Conservation (phyloP, 2,888 invertebrate genomes). For the Phasia obesa region DNA sequence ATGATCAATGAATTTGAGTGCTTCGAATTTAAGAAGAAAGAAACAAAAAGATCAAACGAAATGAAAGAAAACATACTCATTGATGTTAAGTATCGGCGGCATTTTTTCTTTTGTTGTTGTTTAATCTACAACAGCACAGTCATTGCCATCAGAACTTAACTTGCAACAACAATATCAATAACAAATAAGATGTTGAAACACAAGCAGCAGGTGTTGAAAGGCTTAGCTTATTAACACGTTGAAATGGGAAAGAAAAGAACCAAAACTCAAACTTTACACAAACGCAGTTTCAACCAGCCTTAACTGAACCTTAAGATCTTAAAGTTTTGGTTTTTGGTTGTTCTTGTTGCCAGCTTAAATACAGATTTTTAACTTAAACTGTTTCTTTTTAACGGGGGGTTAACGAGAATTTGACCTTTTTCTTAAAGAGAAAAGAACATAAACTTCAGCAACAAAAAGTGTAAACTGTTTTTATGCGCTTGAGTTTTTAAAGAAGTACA, state of each 20-base stretch:
- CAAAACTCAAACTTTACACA: neutral
- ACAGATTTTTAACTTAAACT: conserved; percentile 45
- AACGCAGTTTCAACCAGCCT: neutral
- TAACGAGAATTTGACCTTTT: conserved; percentile 49
- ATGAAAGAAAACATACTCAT: neutral
- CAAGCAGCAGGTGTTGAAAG: conserved; percentile 59
- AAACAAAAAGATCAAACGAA: neutral
- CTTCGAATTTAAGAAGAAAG: neutral
- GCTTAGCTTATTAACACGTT: conserved; percentile 45
- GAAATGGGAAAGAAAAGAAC: neutral
- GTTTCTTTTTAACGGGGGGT: conserved; percentile 28
- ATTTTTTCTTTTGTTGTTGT: conserved; percentile 20
- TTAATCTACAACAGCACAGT: conserved; percentile 6
- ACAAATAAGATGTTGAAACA: neutral
- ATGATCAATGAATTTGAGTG: conserved; percentile 42
- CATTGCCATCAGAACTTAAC: conserved; percentile 20
- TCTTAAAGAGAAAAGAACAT: neutral
- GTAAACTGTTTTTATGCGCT: neutral
- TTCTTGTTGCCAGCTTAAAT: neutral
- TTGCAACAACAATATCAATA: neutral
- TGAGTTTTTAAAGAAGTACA: no score
- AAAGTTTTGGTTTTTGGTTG: neutral
- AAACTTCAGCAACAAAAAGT: neutral
- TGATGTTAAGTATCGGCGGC: neutral
- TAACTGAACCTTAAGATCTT: conserved; percentile 6